Evolutionary conservation across 2,888 invertebrate species (phyloP).

Genomic region (Xestia ashworthii): DNA sequence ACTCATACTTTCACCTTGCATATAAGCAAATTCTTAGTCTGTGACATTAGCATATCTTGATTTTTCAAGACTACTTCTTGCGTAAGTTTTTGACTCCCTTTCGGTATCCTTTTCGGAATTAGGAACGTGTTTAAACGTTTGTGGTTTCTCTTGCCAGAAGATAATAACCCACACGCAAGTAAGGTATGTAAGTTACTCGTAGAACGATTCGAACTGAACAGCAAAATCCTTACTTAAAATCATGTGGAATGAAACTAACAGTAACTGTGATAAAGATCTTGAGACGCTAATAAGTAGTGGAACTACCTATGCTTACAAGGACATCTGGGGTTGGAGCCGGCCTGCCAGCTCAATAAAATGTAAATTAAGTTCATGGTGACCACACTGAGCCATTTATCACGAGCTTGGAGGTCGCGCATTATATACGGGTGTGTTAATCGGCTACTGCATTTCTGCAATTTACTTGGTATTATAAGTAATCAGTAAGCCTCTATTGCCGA

Average conservation of each 20-base stretch:
- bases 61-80: not conserved
- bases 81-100: not conserved
- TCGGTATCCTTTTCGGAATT: not conserved
- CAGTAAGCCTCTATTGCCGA: not conserved
- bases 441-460: slow-evolving; percentile 22
- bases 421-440: not conserved
- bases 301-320: slow-evolving; percentile 42
- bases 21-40: slow-evolving; percentile 24
- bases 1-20: slow-evolving; percentile 51
- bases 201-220: not conserved
- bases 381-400: slow-evolving; percentile 35
- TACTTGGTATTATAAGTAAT: not conserved
- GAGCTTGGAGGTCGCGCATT: slow-evolving; percentile 27
- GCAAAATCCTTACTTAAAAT: not conserved
- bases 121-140: not conserved
- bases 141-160: not conserved
- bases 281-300: slow-evolving; percentile 13
- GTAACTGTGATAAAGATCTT: slow-evolving; percentile 34
- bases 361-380: slow-evolving; percentile 52
- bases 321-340: slow-evolving; percentile 29
- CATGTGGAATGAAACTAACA: not conserved
- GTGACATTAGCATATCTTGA: slow-evolving; percentile 26
- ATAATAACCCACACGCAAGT: not conserved
- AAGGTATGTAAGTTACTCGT: not conserved
- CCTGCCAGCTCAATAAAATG: slow-evolving; percentile 32